These are phyloP conservation scores for Hydractinia echinata DNA, from an alignment of 30 jellyfish, hydroid and myxozoan species.

Conservation along the genomic window DNA sequence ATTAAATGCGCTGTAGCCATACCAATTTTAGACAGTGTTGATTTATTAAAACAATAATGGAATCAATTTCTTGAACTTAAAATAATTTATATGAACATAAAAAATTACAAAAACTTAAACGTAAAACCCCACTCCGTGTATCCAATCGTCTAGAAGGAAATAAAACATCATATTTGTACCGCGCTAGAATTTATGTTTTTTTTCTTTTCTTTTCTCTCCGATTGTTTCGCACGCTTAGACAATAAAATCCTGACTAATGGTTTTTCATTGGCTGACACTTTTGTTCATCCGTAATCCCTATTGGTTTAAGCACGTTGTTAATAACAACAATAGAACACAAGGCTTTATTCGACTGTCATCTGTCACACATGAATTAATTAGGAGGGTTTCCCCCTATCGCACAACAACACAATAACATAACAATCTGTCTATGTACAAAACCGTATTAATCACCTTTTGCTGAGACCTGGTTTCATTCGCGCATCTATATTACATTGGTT, in stretches of 20 bases:
- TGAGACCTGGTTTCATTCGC: too few relatives aligned
- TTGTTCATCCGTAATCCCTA: not conserved
- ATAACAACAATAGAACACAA: conserved; percentile 10
- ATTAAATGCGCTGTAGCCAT: conserved; percentile 36
- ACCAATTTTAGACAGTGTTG: not conserved
- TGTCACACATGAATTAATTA: conserved; percentile 22
- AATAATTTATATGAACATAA: conserved; percentile 19
- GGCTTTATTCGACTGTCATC: conserved; percentile 14
- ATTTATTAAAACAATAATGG: not conserved
- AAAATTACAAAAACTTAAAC: conserved; percentile 6
- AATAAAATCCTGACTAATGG: conserved; percentile 13
- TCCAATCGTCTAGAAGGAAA: conserved; percentile 30
- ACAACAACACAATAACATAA: not conserved
- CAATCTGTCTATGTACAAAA: conserved; percentile 5
- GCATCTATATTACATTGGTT: too few relatives aligned
- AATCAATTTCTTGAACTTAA: not conserved
- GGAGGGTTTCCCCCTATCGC: conserved; percentile 19
- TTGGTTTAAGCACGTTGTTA: conserved; percentile 8
- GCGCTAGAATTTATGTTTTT: conserved; percentile 11
- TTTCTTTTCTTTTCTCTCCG: conserved; percentile 35
- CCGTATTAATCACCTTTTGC: too few relatives aligned
- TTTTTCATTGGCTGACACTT: conserved; percentile 15
- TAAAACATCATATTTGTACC: conserved; percentile 2
- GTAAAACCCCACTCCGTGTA: conserved; percentile 25
- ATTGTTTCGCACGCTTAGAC: conserved; percentile 44